These are phyloP conservation scores for Panthera uncia DNA, from an alignment of 2,113 vertebrate species.

Conservation along the genomic window DNA sequence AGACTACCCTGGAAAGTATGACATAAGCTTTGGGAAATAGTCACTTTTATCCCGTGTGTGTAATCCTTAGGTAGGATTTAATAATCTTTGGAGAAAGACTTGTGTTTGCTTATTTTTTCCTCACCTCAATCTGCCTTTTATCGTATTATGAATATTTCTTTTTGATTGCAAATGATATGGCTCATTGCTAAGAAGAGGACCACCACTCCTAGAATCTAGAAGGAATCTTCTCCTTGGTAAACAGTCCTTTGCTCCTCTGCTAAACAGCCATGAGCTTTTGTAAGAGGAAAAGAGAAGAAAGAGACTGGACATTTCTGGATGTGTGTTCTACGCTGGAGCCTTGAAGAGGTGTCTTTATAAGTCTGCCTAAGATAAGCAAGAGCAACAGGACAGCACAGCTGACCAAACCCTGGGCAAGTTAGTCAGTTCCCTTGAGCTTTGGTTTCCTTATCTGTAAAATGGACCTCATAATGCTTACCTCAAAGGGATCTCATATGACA, in stretches of 20 bases:
- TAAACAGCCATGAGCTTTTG: background rate
- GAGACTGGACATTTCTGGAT: background rate
- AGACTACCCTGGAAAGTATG: background rate
- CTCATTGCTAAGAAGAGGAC: background rate
- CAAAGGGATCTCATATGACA: background rate
- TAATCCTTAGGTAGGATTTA: background rate
- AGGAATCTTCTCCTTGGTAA: background rate
- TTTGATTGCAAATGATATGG: background rate
- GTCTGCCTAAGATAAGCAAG: no score
- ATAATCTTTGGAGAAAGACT: background rate
- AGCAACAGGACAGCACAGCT: background rate
- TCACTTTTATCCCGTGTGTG: background rate
- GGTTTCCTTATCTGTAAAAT: background rate
- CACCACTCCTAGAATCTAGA: background rate
- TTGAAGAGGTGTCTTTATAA: background rate
- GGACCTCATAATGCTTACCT: background rate
- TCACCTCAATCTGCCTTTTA: background rate
- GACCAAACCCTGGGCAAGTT: background rate
- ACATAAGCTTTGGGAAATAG: background rate
- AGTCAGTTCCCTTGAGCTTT: background rate
- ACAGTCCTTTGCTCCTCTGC: background rate
- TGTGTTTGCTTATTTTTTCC: background rate
- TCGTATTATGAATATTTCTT: background rate
- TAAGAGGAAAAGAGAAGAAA: background rate
- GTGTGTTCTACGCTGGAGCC: background rate